Evolutionary conservation across 2,797 vertebrate genomes (phyloP).

Genomic region (Natrix natrix): DNA sequence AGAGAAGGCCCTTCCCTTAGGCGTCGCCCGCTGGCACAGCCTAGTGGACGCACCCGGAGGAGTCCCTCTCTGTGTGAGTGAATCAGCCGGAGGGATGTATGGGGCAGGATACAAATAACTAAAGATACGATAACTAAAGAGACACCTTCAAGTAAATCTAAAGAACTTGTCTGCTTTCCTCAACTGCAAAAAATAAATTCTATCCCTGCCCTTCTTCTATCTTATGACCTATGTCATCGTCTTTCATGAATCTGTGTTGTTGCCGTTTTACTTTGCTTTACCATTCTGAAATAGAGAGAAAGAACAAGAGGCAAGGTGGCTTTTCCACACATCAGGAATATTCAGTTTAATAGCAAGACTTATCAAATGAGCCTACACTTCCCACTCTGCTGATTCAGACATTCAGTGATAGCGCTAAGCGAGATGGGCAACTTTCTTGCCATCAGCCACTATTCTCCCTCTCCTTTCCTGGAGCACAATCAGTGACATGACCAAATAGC

Average conservation of each 20-base stretch:
- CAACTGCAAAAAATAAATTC: background rate
- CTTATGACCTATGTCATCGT: background rate
- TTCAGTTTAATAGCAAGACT: background rate
- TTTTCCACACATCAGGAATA: background rate
- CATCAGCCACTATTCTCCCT: background rate
- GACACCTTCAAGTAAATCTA: background rate
- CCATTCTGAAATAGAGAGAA: background rate
- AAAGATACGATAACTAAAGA: background rate
- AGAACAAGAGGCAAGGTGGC: background rate
- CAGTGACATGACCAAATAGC: background rate
- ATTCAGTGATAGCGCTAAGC: background rate
- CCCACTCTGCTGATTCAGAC: background rate
- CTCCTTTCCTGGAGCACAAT: background rate
- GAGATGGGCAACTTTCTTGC: background rate
- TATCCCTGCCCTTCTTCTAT: background rate
- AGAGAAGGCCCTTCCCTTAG: no score
- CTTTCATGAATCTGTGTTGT: background rate
- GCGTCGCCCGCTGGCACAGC: no score
- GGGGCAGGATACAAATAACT: no score
- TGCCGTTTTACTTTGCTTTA: background rate
- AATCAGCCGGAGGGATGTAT: no score
- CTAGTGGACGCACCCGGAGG: no score
- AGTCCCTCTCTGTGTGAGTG: no score
- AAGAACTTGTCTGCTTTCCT: background rate
- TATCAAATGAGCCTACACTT: background rate